Conservation (phyloP, 2,888 invertebrate genomes). For the Omphaloscelis lunosa region DNA sequence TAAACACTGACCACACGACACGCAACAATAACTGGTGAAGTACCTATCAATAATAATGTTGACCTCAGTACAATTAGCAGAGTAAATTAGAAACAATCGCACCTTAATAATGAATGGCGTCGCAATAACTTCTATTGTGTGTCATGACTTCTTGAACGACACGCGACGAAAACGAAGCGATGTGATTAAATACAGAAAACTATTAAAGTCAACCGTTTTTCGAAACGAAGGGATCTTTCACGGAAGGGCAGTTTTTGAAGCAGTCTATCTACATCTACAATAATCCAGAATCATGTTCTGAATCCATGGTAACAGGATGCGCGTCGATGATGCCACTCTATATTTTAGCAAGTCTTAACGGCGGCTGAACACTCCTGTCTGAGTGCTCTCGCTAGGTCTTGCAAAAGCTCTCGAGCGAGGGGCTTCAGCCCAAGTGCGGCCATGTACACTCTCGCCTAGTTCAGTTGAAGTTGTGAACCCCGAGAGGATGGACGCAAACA, state of each 20-base stretch:
- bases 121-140: conserved; percentile 44
- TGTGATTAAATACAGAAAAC: conserved; percentile 6
- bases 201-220: not conserved
- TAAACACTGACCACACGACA: not conserved
- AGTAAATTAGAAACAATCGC: conserved; percentile 40
- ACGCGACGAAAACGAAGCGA: conserved; percentile 41
- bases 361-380: too few relatives aligned
- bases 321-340: too few relatives aligned
- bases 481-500: too few relatives aligned
- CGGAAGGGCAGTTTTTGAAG: not conserved
- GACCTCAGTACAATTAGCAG: conserved; percentile 29
- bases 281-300: too few relatives aligned
- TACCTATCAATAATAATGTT: conserved; percentile 21
- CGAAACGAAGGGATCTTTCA: not conserved
- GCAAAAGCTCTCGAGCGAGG: too few relatives aligned
- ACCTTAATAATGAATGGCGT: conserved; percentile 35
- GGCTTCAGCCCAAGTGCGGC: too few relatives aligned
- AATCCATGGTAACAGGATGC: too few relatives aligned
- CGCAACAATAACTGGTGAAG: not conserved
- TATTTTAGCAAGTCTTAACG: too few relatives aligned
- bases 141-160: conserved; percentile 57
- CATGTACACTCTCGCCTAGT: too few relatives aligned
- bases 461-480: too few relatives aligned
- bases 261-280: not conserved
- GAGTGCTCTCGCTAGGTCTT: too few relatives aligned